Conservation (phyloP, 30 jellyfish, hydroid and myxozoan genomes). For the Hydra vulgaris region DNA sequence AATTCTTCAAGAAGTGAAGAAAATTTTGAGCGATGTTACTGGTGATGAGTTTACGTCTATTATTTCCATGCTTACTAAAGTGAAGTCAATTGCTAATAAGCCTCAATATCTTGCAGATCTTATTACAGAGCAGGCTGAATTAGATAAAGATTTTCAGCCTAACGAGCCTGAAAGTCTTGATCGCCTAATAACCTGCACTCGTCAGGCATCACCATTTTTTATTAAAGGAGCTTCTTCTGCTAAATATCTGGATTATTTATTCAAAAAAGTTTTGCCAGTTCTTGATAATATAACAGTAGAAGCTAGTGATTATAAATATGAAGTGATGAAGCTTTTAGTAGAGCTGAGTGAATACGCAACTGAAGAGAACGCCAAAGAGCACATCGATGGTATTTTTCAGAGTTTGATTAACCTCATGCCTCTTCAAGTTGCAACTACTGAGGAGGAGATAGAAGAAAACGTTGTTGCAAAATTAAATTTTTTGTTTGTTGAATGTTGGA, state of each 20-base stretch:
- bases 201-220: slow-evolving; percentile 89
- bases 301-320: slow-evolving; percentile 76
- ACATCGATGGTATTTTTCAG: slow-evolving; percentile 45
- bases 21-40: slow-evolving; percentile 87
- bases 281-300: slow-evolving; percentile 60
- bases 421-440: slow-evolving; percentile 53
- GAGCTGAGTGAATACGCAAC: slow-evolving; percentile 71
- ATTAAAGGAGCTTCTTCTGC: slow-evolving; percentile 96
- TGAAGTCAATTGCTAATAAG: slow-evolving; percentile 68
- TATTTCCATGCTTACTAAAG: slow-evolving; percentile 62
- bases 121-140: slow-evolving; percentile 90
- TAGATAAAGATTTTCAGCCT: slow-evolving; percentile 74
- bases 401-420: slow-evolving; percentile 73
- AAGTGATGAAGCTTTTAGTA: slow-evolving; percentile 61
- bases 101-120: slow-evolving; percentile 97
- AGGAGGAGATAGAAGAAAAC: slow-evolving; percentile 47
- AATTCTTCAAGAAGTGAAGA: slow-evolving; percentile 23
- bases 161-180: slow-evolving; percentile 80
- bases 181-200: slow-evolving; percentile 92
- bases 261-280: slow-evolving; percentile 72
- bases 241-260: slow-evolving; percentile 51
- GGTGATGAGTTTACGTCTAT: slow-evolving; percentile 93
- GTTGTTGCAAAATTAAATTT: slow-evolving; percentile 57
- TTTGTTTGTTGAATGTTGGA: slow-evolving; percentile 73
- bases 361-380: slow-evolving; percentile 64